Evolutionary conservation across 2,888 invertebrate genomes (phyloP), one percentile per base, ranked within the genome.

Genomic region (Cerastis leucographa): DNA sequence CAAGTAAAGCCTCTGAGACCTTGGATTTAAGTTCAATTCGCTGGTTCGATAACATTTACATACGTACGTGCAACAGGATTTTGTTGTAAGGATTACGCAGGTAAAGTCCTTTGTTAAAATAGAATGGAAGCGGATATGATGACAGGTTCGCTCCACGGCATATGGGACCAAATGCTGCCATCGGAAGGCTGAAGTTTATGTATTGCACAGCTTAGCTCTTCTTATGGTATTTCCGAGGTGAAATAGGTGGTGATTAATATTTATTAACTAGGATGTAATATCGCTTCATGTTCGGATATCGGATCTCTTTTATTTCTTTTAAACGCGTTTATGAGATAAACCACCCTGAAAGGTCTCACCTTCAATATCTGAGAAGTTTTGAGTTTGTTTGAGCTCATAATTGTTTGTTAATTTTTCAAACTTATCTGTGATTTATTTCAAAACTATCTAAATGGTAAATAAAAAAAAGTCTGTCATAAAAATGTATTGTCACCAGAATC

Each of bases 11-110:
- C 49, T 70, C 46, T 49, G 42, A 83, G 77, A 54, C 61, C 80
- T 82, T 49, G 42, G 35, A 44, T 44, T 83, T 67, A 62, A 70
- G 70, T 83, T 80, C 83, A 54, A 42, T 78, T 71, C 35, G 61
- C 46, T 62, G 54, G 66, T 42, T 65, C 29, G 22, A 76, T 65
- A 68, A 76, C 64, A 64, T 56, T 82, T 70, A 65, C 46, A 70
- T 67, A 66, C 83, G 64, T 64, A 64, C 64, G 59, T 83, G 70
- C 42, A 61, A 83, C 70, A 62, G 80, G 70, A 78, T 66, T 67
- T 29, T 51, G 78, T 61, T 62, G 42, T 11, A 62, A 54, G 70
- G 70, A 67, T 83, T 77, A 77, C 61, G 61, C 66, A 35, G 76
- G 25, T 75, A 80, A 56, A 76, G 66, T 61, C 66, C 49, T 54